A percentile compares a stretch with the other conserved stretches of the same genome.
phyloP scores from a whole-genome alignment of 2,797 vertebrate genomes.

The Coreius guichenoti region DNA sequence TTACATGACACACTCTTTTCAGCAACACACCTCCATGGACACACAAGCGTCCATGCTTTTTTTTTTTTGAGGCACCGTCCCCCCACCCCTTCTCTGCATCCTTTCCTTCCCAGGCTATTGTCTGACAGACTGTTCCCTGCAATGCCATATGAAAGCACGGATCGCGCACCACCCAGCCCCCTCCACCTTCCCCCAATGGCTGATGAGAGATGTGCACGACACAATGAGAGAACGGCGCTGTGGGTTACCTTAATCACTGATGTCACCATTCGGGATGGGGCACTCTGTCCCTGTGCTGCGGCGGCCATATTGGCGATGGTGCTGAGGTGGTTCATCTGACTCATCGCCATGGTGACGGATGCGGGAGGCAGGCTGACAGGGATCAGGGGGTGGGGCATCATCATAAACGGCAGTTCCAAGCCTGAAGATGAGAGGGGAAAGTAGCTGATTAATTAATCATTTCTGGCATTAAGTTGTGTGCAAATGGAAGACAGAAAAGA shows the following conservation, averaged over 20 bases:
- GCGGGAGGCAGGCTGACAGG: slow-evolving; percentile 99
- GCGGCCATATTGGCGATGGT: slow-evolving; percentile 99
- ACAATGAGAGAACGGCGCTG: slow-evolving; percentile 59
- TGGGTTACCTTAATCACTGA: slow-evolving; percentile 98
- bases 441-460: slow-evolving; percentile 58
- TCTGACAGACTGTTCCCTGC: slow-evolving; percentile 51
- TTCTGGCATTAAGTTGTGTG: slow-evolving; percentile 58
- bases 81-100: slow-evolving; percentile 45
- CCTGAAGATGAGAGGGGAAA: slow-evolving; percentile 77
- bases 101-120: slow-evolving; percentile 57
- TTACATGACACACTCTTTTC: slow-evolving; percentile 53
- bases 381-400: slow-evolving; percentile 99
- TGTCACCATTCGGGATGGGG: slow-evolving; percentile 96
- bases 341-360: slow-evolving; percentile 99
- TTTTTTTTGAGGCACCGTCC: slow-evolving; percentile 27
- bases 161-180: slow-evolving; percentile 50
- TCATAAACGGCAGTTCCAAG: slow-evolving; percentile 99
- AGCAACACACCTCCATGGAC: slow-evolving; percentile 33
- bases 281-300: slow-evolving; percentile 95
- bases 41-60: slow-evolving; percentile 29
- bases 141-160: slow-evolving; percentile 40
- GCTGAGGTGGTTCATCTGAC: slow-evolving; percentile 99
- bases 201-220: slow-evolving; percentile 60
- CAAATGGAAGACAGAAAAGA: slow-evolving; percentile 50
- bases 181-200: slow-evolving; percentile 47